Base-by-base conservation (phyloP, 1,140 invertebrate species). In the Aphis craccivora region DNA sequence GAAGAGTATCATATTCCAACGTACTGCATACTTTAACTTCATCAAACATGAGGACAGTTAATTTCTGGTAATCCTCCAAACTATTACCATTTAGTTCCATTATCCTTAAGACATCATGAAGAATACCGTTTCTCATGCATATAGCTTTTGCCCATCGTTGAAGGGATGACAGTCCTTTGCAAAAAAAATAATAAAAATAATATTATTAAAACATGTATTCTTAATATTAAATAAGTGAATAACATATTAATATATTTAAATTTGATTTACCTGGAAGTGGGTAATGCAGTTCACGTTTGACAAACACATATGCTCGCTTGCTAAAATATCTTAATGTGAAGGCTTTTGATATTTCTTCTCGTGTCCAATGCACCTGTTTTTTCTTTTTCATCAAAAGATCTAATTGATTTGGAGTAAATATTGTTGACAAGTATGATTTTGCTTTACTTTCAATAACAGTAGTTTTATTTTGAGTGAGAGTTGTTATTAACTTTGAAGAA, bases 251-350 rank as follows among this genome's bases (percentile, higher is more conserved):
- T 87, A 51, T 35, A 35, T 53, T 35, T 53, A 87, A 48, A 53
- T 60, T 18, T 35, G 5, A 35, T 30, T 37, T 37, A 89, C 87
- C 86, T 9, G n/a, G 48, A n/a, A 89, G n/a, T 37, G 87, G 48
- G 23, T 89, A 89, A 25, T 51, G 87, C 9, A 53, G 20, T 35
- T 89, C n/a, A 89, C 23, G 0, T 35, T 53, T 53, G 7, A 89
- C 87, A 53, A 35, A 89, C 30, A 53, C 5, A 53, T 89, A 89
- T 1, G 48, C 48, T 89, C n/a, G n/a, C 14, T 45, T 45, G 45
- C 84, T 86, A 14, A 86, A 25, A 25, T 45, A 86, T 30, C 84
- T 86, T 23, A 86, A 86, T 30, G 84, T 86, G 45, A 86, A 86
- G 30, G 84, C 84, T 87, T 87, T 86, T 23, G 81, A 37, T 40